Percentiles rank a stretch among this genome's conserved stretches.
Conservation (phyloP, 2,113 vertebrate genomes). For the Heterochromis multidens region DNA sequence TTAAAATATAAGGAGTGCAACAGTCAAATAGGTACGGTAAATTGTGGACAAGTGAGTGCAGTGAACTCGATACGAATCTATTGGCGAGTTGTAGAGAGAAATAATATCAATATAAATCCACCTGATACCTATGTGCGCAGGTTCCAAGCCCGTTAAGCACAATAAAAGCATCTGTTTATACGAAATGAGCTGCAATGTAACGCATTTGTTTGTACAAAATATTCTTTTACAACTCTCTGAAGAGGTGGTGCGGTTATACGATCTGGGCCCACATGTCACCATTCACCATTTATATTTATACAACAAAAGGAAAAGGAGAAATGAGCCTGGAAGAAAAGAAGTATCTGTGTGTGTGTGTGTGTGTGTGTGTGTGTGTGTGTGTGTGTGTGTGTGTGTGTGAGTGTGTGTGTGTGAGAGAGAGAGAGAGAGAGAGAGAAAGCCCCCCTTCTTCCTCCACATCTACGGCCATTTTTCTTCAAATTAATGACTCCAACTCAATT, state of each 20-base stretch:
- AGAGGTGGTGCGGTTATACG: not conserved
- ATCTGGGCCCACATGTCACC: conserved; percentile 13
- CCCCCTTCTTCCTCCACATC: conserved; percentile 38
- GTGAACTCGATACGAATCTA: conserved; percentile 6
- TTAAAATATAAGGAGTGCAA: not conserved
- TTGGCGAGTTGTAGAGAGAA: not conserved
- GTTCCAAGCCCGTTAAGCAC: not conserved
- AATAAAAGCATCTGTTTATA: not conserved
- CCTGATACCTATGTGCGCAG: conserved; percentile 19
- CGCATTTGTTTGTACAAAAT: not conserved
- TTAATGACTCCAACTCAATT: conserved; percentile 88
- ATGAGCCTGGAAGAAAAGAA: conserved; percentile 58
- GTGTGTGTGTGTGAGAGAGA: not conserved
- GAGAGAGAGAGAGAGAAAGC: conserved; percentile 25
- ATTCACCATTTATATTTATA: conserved; percentile 36
- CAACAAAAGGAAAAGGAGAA: conserved; percentile 57
- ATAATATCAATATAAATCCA: conserved; percentile 26
- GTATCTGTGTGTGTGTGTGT: not conserved
- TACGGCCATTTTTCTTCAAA: conserved; percentile 81
- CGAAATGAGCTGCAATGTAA: not conserved
- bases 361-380: not conserved
- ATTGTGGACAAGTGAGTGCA: conserved; percentile 7
- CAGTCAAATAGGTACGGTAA: not conserved
- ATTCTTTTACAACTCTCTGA: not conserved
- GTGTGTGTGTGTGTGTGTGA: not conserved